phyloP scores from a whole-genome alignment of 2,888 invertebrate genomes.

The Perizoma flavofasciatum region DNA sequence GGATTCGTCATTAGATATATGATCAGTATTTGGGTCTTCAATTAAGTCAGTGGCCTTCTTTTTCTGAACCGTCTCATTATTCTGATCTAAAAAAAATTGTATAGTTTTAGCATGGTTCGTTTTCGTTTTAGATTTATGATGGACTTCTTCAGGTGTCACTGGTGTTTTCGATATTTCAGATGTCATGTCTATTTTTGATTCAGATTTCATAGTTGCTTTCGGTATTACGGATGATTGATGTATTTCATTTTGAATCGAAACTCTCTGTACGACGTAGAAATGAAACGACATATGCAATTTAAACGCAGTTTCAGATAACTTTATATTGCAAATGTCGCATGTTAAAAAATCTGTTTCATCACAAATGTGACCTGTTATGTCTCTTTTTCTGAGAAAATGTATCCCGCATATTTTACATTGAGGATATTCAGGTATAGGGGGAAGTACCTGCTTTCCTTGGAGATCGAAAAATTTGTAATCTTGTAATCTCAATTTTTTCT shows the following conservation, averaged over 20 bases:
- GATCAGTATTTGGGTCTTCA: conserved; percentile 1
- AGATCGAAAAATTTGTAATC: conserved; percentile 62
- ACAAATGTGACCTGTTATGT: conserved; percentile 52
- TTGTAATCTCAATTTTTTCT: conserved; percentile 50
- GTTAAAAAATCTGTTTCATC: conserved; percentile 46
- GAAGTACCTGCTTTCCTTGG: conserved; percentile 50
- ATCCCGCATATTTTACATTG: conserved; percentile 58
- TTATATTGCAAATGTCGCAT: conserved; percentile 59
- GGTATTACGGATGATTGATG: not conserved
- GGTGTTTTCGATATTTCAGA: not conserved
- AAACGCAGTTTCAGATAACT: conserved; percentile 54
- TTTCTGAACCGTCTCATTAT: conserved; percentile 1
- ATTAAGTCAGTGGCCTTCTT: conserved; percentile 9
- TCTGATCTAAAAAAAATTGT: not conserved
- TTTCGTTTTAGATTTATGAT: not conserved
- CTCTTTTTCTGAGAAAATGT: conserved; percentile 54
- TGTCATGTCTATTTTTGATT: not conserved
- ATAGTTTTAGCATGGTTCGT: not conserved
- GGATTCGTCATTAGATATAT: conserved; percentile 5
- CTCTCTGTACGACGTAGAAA: conserved; percentile 44
- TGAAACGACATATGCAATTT: conserved; percentile 66
- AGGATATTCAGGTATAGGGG: conserved; percentile 63
- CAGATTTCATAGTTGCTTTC: not conserved
- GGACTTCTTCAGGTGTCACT: not conserved
- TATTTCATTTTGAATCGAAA: conserved; percentile 1